Conservation (phyloP, 2,113 vertebrate genomes). For the Lontra canadensis region DNA sequence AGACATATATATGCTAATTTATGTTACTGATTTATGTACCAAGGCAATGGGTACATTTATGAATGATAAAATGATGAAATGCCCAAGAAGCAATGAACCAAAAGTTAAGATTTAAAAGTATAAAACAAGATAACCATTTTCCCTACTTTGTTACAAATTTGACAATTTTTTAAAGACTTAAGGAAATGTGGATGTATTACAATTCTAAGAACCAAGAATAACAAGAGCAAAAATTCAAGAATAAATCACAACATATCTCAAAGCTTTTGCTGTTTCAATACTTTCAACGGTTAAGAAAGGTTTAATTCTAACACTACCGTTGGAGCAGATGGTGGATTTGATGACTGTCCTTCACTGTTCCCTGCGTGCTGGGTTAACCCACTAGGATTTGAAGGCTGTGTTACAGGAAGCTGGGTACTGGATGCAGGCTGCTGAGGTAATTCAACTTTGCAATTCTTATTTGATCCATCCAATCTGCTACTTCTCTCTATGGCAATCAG, state of each 20-base stretch:
- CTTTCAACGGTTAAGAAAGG: not conserved
- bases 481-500: slow-evolving; percentile 92
- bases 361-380: not conserved
- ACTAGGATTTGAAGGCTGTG: slow-evolving; percentile 22
- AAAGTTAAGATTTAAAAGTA: not conserved
- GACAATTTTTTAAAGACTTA: not conserved
- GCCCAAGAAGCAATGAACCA: not conserved
- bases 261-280: slow-evolving; percentile 16
- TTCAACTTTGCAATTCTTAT: slow-evolving; percentile 58
- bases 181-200: not conserved
- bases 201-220: not conserved
- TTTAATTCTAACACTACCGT: slow-evolving; percentile 76
- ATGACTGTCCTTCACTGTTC: not conserved
- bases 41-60: not conserved
- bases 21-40: not conserved
- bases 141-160: not conserved
- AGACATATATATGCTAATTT: not conserved
- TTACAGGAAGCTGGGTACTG: not conserved
- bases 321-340: slow-evolving; percentile 50
- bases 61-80: not conserved
- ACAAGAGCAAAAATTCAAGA: not conserved
- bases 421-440: slow-evolving; percentile 64
- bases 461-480: slow-evolving; percentile 83
- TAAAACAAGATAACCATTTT: not conserved
- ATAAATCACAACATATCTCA: not conserved